Evolutionary conservation across 2,113 vertebrate species (phyloP).

Genomic region (Vombatus ursinus): DNA sequence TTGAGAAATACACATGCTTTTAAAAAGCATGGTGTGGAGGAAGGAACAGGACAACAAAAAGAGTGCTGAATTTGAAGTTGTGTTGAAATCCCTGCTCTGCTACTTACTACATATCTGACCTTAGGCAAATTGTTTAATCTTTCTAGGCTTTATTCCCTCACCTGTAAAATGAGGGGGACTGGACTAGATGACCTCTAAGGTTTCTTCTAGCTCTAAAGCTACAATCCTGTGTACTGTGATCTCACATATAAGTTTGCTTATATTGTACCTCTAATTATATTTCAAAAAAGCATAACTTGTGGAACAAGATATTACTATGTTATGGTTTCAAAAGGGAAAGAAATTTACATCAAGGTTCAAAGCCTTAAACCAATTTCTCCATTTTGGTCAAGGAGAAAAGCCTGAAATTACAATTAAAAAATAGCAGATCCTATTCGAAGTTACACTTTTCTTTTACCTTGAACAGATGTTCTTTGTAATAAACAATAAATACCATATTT

Average conservation of each 20-base stretch:
- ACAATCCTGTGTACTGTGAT: neutral
- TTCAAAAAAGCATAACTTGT: neutral
- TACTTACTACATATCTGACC: neutral
- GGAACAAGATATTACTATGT: constrained; percentile 25
- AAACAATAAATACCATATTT: neutral
- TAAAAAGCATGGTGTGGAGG: neutral
- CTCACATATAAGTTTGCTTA: neutral
- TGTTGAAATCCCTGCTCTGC: neutral
- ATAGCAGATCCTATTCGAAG: constrained; percentile 3
- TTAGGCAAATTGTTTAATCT: neutral
- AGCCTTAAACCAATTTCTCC: constrained; percentile 21
- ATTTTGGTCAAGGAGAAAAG: constrained; percentile 40
- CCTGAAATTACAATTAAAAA: neutral
- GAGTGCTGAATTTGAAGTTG: neutral
- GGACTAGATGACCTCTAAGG: neutral
- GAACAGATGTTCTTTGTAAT: constrained; percentile 38
- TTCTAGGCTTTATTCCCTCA: neutral
- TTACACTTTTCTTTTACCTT: constrained; percentile 44
- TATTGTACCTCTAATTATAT: neutral
- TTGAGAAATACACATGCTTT: neutral
- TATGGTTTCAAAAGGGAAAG: constrained; percentile 52
- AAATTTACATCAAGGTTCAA: constrained; percentile 10
- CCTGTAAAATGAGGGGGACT: neutral
- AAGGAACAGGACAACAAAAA: neutral
- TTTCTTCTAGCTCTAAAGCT: neutral